Percentiles rank a stretch among this genome's conserved stretches.
Conservation (phyloP, 2,113 vertebrate species). For the Pseudorasbora parva region DNA sequence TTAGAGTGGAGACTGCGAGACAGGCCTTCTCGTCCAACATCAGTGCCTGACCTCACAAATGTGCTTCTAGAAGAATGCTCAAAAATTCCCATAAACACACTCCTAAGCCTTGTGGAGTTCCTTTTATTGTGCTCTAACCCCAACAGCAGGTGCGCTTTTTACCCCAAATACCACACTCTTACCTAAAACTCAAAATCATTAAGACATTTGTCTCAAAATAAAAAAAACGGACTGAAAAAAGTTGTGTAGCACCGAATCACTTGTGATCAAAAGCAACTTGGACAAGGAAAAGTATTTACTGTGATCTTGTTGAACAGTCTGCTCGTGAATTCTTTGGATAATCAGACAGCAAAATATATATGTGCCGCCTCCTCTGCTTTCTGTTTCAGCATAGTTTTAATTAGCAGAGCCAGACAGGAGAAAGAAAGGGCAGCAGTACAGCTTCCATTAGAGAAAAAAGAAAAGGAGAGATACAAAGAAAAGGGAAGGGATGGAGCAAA, state of each 20-base stretch:
- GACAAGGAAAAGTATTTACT: slow-evolving; percentile 1
- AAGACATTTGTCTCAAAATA: too few species aligned
- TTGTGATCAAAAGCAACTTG: background rate
- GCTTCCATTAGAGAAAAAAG: slow-evolving; percentile 58
- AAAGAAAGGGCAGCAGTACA: slow-evolving; percentile 22
- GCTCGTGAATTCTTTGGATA: slow-evolving; percentile 39
- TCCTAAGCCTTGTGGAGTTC: too few species aligned
- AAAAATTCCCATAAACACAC: too few species aligned
- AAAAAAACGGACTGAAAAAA: background rate
- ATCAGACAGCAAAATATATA: slow-evolving; percentile 74
- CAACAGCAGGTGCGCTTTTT: too few species aligned
- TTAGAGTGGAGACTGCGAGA: too few species aligned
- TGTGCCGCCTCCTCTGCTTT: slow-evolving; percentile 76
- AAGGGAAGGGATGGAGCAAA: slow-evolving; percentile 63
- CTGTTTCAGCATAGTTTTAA: slow-evolving; percentile 82
- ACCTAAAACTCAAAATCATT: too few species aligned
- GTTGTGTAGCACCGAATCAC: background rate
- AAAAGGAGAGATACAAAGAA: slow-evolving; percentile 67
- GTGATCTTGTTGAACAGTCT: background rate
- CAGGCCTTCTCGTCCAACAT: too few species aligned
- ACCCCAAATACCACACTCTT: too few species aligned
- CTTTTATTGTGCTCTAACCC: too few species aligned
- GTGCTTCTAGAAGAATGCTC: too few species aligned
- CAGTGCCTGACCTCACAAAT: too few species aligned
- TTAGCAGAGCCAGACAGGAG: slow-evolving; percentile 65